Evolutionary conservation across 1,140 invertebrate genomes (phyloP), one percentile per base, ranked within the genome.

Genomic region (Himalopsyche phryganea): DNA sequence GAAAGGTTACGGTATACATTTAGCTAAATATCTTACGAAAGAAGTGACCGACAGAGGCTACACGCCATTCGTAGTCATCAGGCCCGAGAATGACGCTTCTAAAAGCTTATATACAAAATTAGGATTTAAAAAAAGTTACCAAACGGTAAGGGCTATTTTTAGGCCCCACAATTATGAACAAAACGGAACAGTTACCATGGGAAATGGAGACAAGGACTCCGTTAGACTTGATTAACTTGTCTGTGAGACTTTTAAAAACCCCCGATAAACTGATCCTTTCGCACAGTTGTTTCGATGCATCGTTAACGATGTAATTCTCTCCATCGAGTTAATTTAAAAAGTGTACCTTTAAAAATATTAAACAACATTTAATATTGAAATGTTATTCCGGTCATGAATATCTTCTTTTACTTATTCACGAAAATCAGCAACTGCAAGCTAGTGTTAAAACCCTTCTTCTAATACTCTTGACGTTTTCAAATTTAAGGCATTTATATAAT

Each of bases 81-180:
- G 88, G 75, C 89, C 89, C 50, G 87, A 90, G 70, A 91, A 91
- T 70, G 86, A 90, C 71, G 88, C 89, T 38, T 91, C 89, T 61
- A 84, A 86, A 65, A 85, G 83, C 66, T 78, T 91, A 18, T 91
- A 91, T 71, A 83, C 79, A 41, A 91, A 91, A 69, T 80, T 91
- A 66, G 87, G 88, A 58, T 91, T 90, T 74, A 82, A 82, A 66
- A 88, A 83, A 71, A 80, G 84, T 65, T 91, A 88, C 67, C 81
- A 87, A 71, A 90, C 86, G 58, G 85, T 88, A 36, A 81, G 89
- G 50, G 87, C 87, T 67, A 85, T 86, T 47, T 81, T 91, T 68
- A 80, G 80, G 65, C 89, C 89, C 41, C 72, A 75, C 70, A 58
- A 53, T 35, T 49, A 58, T 36, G 59, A 61, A 42, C 61, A 63